A percentile compares a stretch with the other conserved stretches of the same genome.
Conservation (phyloP, 2,113 vertebrate species). For the Petroica traversi region DNA sequence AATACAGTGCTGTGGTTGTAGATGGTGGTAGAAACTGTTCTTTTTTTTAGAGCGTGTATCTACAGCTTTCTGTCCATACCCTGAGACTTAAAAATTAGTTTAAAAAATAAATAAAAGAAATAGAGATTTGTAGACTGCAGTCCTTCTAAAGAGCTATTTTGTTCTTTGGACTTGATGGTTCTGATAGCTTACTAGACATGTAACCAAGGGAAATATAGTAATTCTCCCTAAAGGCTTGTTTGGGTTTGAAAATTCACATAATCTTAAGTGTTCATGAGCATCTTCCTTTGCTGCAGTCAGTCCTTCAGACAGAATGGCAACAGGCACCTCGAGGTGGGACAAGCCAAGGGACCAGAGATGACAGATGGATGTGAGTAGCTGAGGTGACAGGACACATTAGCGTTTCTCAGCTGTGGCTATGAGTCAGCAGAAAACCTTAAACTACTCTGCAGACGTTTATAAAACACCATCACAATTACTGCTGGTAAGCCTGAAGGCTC, state of each 20-base stretch:
- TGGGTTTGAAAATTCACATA: background rate
- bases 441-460: background rate
- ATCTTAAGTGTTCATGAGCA: fast-evolving
- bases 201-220: background rate
- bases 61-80: background rate
- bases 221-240: background rate
- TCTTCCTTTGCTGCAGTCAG: background rate
- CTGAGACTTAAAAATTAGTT: background rate
- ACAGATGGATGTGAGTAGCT: background rate
- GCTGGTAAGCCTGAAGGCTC: background rate
- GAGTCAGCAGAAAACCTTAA: conserved; percentile 15
- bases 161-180: background rate
- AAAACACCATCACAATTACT: background rate
- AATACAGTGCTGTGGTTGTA: background rate
- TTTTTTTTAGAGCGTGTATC: background rate
- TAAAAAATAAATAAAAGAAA: too few relatives aligned
- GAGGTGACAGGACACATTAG: background rate
- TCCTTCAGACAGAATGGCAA: background rate
- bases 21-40: background rate
- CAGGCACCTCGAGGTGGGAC: background rate
- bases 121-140: background rate
- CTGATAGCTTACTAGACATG: background rate
- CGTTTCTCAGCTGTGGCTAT: background rate
- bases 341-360: background rate
- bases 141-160: background rate